These are phyloP conservation scores for Allacma fusca DNA, from an alignment of 2,888 invertebrate genomes.

Conservation along the genomic window DNA sequence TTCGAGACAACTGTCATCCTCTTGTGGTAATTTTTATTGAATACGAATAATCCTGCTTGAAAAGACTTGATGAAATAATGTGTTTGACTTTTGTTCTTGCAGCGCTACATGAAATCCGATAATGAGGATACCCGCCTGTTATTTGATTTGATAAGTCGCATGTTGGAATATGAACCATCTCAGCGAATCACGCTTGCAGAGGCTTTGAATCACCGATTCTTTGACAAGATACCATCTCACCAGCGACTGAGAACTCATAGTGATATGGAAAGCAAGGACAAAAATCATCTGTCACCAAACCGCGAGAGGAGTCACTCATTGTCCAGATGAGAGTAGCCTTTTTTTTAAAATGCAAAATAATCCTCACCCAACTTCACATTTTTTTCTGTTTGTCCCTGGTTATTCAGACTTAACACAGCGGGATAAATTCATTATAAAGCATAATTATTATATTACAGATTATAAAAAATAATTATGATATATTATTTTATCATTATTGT, in stretches of 20 bases:
- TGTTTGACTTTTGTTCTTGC: conserved; percentile 25
- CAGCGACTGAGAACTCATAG: conserved; percentile 70
- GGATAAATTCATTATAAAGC: no score
- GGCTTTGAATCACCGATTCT: conserved; percentile 91
- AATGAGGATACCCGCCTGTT: conserved; percentile 90
- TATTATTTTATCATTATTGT: no score
- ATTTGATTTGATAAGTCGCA: conserved; percentile 92
- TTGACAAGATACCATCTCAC: conserved; percentile 81
- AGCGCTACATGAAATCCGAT: conserved; percentile 64
- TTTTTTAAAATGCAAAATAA: conserved; percentile 16
- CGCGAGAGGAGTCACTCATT: conserved; percentile 76
- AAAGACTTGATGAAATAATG: not conserved
- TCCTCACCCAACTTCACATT: conserved; percentile 6
- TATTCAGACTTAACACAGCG: not conserved
- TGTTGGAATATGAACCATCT: conserved; percentile 96
- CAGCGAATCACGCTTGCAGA: conserved; percentile 87
- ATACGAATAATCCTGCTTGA: not conserved
- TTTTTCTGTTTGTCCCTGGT: conserved; percentile 14
- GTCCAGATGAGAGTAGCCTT: conserved; percentile 70
- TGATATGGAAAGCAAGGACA: conserved; percentile 64
- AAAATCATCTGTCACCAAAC: conserved; percentile 67
- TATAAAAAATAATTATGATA: no score
- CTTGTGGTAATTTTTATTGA: conserved; percentile 75
- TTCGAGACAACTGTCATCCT: conserved; percentile 97
- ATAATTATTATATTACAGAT: no score